phyloP scores from a whole-genome alignment of 2,797 vertebrate species.

The Hydrophis major region DNA sequence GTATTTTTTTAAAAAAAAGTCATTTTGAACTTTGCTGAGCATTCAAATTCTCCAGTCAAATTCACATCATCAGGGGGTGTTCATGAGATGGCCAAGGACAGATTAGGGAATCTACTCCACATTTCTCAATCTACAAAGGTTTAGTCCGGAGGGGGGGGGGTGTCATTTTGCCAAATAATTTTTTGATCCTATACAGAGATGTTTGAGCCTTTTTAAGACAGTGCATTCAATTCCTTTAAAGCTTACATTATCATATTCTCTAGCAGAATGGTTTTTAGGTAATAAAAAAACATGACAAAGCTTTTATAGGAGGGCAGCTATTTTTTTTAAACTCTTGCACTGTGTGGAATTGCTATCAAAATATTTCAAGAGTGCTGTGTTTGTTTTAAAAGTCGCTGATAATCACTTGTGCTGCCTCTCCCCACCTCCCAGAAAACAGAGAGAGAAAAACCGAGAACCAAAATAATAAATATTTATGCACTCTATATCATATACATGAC shows the following conservation, averaged over 20 bases:
- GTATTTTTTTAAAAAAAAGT: background rate
- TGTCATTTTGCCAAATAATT: background rate
- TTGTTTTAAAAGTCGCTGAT: background rate
- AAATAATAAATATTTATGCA: background rate
- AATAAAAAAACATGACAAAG: background rate
- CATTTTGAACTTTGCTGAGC: background rate
- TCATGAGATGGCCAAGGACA: background rate
- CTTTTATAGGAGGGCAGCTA: background rate
- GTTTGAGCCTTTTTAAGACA: background rate
- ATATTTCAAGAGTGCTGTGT: background rate
- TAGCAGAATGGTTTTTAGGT: background rate
- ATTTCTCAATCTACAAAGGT: background rate
- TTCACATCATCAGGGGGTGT: background rate
- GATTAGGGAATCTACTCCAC: background rate
- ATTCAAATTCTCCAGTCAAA: background rate
- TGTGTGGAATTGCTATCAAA: slow-evolving; percentile 1
- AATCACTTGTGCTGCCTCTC: background rate
- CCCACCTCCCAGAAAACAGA: background rate
- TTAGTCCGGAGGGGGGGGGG: background rate
- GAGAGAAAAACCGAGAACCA: background rate
- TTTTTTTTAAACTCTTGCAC: background rate
- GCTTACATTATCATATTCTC: background rate
- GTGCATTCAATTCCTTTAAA: background rate
- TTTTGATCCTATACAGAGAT: background rate
- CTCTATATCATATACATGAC: background rate